Evolutionary conservation across 1,140 invertebrate genomes (phyloP).

Genomic region (Macrocentrus cingulum): DNA sequence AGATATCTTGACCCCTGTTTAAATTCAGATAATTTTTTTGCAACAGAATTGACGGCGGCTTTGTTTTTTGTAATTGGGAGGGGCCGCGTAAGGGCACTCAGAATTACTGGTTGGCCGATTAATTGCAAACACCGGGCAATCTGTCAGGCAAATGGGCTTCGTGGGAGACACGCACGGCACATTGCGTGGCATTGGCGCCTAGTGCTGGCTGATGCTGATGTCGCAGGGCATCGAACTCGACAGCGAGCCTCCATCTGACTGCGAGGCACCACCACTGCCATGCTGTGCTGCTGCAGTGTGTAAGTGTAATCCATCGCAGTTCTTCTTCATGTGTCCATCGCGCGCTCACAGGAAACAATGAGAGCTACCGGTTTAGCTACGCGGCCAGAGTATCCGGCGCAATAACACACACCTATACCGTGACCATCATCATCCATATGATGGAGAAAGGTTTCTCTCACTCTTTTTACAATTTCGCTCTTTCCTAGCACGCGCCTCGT

Average conservation of each 20-base stretch:
- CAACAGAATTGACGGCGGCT: too few relatives aligned
- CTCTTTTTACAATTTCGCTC: conserved; percentile 3
- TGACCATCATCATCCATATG: conserved; percentile 11
- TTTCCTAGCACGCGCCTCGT: conserved; percentile 1
- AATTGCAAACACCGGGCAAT: too few relatives aligned
- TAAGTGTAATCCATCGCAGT: too few relatives aligned
- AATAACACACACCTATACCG: conserved; percentile 7
- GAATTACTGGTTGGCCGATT: too few relatives aligned
- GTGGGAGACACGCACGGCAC: too few relatives aligned
- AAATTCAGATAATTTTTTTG: neutral
- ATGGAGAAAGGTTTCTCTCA: conserved; percentile 5
- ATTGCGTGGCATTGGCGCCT: neutral
- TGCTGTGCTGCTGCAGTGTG: too few relatives aligned
- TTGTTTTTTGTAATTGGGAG: too few relatives aligned
- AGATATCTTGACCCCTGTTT: conserved; percentile 3
- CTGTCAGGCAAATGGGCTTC: too few relatives aligned
- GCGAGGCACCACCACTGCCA: too few relatives aligned
- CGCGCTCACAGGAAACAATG: conserved; percentile 3
- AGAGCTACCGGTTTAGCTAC: conserved; percentile 9
- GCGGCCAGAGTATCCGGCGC: too few relatives aligned
- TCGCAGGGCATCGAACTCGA: conserved; percentile 14
- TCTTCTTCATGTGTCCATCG: neutral
- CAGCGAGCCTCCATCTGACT: neutral
- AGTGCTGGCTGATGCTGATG: conserved; percentile 3
- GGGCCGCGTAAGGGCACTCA: too few relatives aligned